Base-by-base conservation (phyloP, 2,888 invertebrate species). In the Nezara viridula region DNA sequence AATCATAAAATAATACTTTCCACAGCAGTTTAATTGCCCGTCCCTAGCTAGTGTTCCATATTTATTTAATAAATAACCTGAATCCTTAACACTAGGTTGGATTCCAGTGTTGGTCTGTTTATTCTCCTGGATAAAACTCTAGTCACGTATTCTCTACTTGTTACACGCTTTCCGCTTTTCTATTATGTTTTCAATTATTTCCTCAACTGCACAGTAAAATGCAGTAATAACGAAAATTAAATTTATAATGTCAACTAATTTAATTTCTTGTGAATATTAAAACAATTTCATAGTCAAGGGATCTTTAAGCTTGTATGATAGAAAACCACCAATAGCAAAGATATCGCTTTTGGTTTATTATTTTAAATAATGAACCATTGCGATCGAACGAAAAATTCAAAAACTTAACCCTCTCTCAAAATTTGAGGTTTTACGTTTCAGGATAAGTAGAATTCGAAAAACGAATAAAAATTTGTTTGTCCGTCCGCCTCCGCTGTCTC, bases 111-210 rank as follows among this genome's bases (percentile, higher is more conserved):
- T 27, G 60, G 60, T 32, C 5, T 44, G 5, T 32, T 66, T 66
- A 32, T 19, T 66, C 32, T 32, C 4, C 16, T 14, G 27, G 24
- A 77, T 40, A 40, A 73, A 77, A 81, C 44, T n/a, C 40, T 44
- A 10, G 81, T 40, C 81, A 81, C 81, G 81, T 81, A 40, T 24
- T 81, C n/a, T 40, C 81, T n/a, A 81, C 44, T 81, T 81, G 44
- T 81, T 44, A 81, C n/a, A 44, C 19, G 44, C 60, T n/a, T 77
- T 44, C n/a, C 44, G 3, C 24, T 44, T 81, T 44, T 81, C 81
- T 44, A 81, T 81, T 81, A 21, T 12, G n/a, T 81, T 81, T 81
- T 81, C 44, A 81, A n/a, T 24, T 81, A 40, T 32, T 66, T 44
- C 0, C 44, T 6, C 77, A 40, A 37, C 24, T 77, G 24, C 81